Evolutionary conservation across 1,140 invertebrate species (phyloP), one percentile per base, ranked within the genome.

Genomic region (Antheraea pernyi): DNA sequence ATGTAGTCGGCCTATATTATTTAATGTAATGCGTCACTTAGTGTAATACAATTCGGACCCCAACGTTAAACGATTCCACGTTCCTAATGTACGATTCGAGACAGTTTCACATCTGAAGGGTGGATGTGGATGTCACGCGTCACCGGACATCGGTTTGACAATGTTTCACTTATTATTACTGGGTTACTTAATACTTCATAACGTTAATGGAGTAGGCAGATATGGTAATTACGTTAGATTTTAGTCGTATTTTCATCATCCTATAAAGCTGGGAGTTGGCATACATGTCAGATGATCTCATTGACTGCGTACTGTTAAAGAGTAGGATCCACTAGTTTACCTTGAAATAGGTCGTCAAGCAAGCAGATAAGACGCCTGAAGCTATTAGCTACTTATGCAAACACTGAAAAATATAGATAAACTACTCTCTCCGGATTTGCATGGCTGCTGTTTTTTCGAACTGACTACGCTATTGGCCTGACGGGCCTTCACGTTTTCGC

Each of bases 21-120:
- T 42, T 18, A 9, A 18, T 42, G 11, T 65, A 65, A 65, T 42
- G 39, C 19, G 46, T 48, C 64, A 65, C 42, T 65, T 65, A 65
- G 64, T 65, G 64, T 65, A 65, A 65, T 65, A 53, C 64, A 65
- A 65, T 65, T 65, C 46, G 39, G 22, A 61, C 60, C 60, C 60
- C 62, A 19, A 11, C 39, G 46, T 65, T 65, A 65, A 65, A 65
- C 64, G n/a, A 13, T 13, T 65, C 37, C 30, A 37, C 30, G 16
- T n/a, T 16, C 61, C 10, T 37, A 63, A 37, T 60, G 46, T 42
- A 22, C 19, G 46, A 53, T 53, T 53, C 11, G 46, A 53, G 46
- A 53, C 46, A 53, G 46, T 53, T 53, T 53, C 46, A 53, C 46
- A 53, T 46, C 37, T 48, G 39, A 19, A 65, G 64, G 64, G 64